Evolutionary conservation across 1,140 invertebrate species (phyloP).

Genomic region (Scaptomyza montana): DNA sequence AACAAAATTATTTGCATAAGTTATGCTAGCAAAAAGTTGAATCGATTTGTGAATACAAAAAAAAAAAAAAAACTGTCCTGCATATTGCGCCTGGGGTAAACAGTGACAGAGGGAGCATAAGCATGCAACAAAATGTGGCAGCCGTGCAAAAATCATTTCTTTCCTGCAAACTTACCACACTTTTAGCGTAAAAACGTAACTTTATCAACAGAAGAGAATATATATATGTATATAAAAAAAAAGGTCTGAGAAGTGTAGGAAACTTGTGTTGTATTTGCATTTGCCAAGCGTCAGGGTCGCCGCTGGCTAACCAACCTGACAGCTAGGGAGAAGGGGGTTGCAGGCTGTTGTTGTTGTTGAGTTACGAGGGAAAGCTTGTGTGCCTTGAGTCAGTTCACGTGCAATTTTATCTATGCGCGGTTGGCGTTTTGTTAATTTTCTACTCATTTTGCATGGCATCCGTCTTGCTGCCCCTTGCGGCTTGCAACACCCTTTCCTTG

Average conservation of each 20-base stretch:
- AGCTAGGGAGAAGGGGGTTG: not conserved
- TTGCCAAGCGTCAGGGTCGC: slow-evolving; percentile 58
- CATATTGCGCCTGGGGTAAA: slow-evolving; percentile 22
- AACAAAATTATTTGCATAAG: slow-evolving; percentile 79
- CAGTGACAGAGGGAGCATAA: not conserved
- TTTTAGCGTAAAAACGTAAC: slow-evolving; percentile 2
- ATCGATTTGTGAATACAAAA: slow-evolving; percentile 58
- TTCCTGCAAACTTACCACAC: not conserved
- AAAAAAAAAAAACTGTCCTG: slow-evolving; percentile 47
- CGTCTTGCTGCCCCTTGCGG: slow-evolving; percentile 4
- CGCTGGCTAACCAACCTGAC: slow-evolving; percentile 16
- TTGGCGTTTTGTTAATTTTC: slow-evolving; percentile 76
- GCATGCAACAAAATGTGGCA: slow-evolving; percentile 28
- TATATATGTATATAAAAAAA: not conserved
- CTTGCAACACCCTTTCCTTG: slow-evolving; percentile 18
- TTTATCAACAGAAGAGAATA: slow-evolving; percentile 2
- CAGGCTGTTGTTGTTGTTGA: not conserved
- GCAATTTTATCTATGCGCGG: slow-evolving; percentile 62
- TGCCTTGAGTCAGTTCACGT: slow-evolving; percentile 41
- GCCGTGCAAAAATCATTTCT: not conserved
- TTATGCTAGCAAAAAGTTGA: slow-evolving; percentile 13
- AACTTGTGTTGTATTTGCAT: slow-evolving; percentile 70
- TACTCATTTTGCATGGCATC: slow-evolving; percentile 73
- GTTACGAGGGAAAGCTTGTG: slow-evolving; percentile 17
- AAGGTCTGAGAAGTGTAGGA: not conserved